A percentile compares a stretch with the other conserved stretches of the same genome.
These are phyloP conservation scores for Perccottus glenii DNA, from an alignment of 2,113 vertebrate genomes.

Conservation along the genomic window DNA sequence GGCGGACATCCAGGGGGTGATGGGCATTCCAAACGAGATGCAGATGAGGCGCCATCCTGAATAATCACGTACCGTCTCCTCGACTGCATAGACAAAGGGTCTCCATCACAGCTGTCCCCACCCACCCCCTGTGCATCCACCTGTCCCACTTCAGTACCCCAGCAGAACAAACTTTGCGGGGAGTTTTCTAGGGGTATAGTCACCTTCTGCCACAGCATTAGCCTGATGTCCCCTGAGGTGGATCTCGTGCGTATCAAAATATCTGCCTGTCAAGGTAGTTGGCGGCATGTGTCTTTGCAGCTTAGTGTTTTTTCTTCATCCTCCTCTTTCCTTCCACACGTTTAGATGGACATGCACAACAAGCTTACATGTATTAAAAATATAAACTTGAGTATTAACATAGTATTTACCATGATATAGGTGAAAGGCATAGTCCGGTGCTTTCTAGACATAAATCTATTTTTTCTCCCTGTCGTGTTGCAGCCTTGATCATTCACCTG, in stretches of 20 bases:
- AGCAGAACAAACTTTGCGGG: conserved; percentile 36
- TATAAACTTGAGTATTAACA: not conserved
- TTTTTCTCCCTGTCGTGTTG: not conserved
- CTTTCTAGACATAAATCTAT: conserved; percentile 3
- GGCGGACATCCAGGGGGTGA: conserved; percentile 28
- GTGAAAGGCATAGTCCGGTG: not conserved
- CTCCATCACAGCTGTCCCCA: conserved; percentile 44
- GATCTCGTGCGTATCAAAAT: conserved; percentile 62
- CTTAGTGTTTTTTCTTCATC: conserved; percentile 29
- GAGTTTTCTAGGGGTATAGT: conserved; percentile 49
- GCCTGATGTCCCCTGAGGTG: conserved; percentile 70
- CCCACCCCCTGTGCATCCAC: conserved; percentile 5
- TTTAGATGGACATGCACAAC: not conserved
- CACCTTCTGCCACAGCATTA: conserved; percentile 60
- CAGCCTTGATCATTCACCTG: conserved; percentile 25
- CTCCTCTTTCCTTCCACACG: conserved; percentile 2
- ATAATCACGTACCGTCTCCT: conserved; percentile 53
- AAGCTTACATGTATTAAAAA: not conserved
- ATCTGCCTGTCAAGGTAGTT: conserved; percentile 72
- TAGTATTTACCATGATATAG: not conserved
- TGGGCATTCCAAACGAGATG: conserved; percentile 48
- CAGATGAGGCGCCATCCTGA: conserved; percentile 60
- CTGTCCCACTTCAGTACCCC: conserved; percentile 35
- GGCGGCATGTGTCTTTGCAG: conserved; percentile 51
- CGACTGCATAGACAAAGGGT: conserved; percentile 39